phyloP scores from a whole-genome alignment of 2,888 invertebrate genomes.

The Penaeus monodon region DNA sequence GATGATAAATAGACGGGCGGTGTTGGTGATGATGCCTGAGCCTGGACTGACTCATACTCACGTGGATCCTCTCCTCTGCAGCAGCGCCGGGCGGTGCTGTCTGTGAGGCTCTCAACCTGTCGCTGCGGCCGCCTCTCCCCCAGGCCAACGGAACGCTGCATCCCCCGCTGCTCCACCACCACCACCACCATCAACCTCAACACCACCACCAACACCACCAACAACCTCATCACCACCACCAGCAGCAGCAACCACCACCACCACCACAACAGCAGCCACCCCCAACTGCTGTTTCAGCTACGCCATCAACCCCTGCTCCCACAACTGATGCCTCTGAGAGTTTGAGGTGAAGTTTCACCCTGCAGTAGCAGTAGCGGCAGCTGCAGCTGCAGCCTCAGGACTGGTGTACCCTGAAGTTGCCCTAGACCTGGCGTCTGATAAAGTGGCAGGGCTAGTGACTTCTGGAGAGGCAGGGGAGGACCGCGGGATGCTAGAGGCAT shows the following conservation, averaged over 20 bases:
- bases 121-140: slow-evolving; percentile 61
- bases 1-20: slow-evolving; percentile 38
- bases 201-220: slow-evolving; percentile 37
- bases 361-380: slow-evolving; percentile 35
- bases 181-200: slow-evolving; percentile 53
- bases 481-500: slow-evolving; percentile 32
- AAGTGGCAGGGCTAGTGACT: slow-evolving; percentile 37
- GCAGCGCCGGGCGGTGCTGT: slow-evolving; percentile 61
- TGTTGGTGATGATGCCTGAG: slow-evolving; percentile 46
- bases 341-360: slow-evolving; percentile 75
- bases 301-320: slow-evolving; percentile 38
- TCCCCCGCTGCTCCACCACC: slow-evolving; percentile 36
- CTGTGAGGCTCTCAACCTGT: slow-evolving; percentile 65
- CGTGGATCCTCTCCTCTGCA: slow-evolving; percentile 54
- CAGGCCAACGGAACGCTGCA: slow-evolving; percentile 54
- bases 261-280: slow-evolving; percentile 27
- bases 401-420: slow-evolving; percentile 49
- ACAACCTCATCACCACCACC: slow-evolving; percentile 43
- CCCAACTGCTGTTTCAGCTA: slow-evolving; percentile 29
- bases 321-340: slow-evolving; percentile 34
- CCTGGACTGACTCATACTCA: slow-evolving; percentile 54
- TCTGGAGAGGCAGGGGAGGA: slow-evolving; percentile 44
- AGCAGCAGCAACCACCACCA: slow-evolving; percentile 44
- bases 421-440: slow-evolving; percentile 47
- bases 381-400: slow-evolving; percentile 33